A percentile compares a stretch with the other conserved stretches of the same genome.
Conservation (phyloP, 2,113 vertebrate species). For the Oostethus manadensis region DNA sequence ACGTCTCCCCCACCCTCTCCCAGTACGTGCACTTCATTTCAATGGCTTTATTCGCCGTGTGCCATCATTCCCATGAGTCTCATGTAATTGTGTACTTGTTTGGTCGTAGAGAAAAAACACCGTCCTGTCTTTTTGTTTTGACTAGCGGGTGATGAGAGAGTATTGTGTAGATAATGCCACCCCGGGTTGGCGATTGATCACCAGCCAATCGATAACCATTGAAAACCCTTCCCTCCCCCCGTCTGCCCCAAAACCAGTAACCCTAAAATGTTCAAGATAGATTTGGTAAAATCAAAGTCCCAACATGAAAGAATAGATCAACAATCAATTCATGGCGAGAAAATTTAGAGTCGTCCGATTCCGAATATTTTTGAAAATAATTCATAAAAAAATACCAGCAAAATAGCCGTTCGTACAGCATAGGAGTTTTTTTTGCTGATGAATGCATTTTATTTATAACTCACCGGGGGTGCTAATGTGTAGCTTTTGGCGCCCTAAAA, state of each 20-base stretch:
- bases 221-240: conserved; percentile 9
- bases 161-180: conserved; percentile 69
- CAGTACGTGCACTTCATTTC: conserved; percentile 65
- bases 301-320: no score
- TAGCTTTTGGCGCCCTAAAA: no score
- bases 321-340: no score
- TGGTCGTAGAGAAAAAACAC: conserved; percentile 14
- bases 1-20: conserved; percentile 58
- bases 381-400: no score
- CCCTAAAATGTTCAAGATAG: no score
- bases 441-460: no score
- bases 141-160: conserved; percentile 37
- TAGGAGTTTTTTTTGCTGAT: no score
- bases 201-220: conserved; percentile 53
- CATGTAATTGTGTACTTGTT: conserved; percentile 45
- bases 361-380: no score
- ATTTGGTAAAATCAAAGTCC: no score
- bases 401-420: no score
- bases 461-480: no score
- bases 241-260: conserved; percentile 1
- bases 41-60: conserved; percentile 60
- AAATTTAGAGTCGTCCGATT: no score
- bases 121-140: conserved; percentile 49
- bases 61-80: conserved; percentile 46
- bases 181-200: conserved; percentile 61